Conservation (phyloP, 2,113 vertebrate species). For the Ochotona princeps region DNA sequence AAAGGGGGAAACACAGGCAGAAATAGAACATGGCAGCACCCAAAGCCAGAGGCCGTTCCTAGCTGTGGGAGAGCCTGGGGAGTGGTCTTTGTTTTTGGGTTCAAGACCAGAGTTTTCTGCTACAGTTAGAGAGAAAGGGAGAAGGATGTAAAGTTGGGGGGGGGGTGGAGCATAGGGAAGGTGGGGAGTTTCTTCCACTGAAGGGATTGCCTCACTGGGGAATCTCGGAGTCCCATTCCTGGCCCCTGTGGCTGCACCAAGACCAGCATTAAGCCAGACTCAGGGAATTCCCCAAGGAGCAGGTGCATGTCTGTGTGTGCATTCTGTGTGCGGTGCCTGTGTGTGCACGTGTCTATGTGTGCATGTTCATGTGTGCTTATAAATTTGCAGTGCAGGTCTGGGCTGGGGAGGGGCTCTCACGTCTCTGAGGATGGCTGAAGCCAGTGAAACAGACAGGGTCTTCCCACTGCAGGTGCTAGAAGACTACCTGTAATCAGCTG, state of each 20-base stretch:
- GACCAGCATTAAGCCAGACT: background rate
- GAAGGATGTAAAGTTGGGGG: background rate
- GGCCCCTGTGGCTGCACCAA: background rate
- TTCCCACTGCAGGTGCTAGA: too few species aligned
- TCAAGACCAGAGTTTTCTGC: background rate
- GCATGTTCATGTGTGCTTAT: too few species aligned
- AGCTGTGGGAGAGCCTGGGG: background rate
- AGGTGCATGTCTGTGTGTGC: background rate
- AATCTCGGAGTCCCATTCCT: background rate
- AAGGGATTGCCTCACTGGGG: background rate
- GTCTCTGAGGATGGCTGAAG: background rate
- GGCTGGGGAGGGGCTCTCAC: background rate
- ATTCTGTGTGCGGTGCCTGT: too few species aligned
- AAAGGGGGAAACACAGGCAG: too few species aligned
- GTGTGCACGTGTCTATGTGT: too few species aligned
- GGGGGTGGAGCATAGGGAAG: too few species aligned
- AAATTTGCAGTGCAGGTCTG: too few species aligned
- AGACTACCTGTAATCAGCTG: background rate
- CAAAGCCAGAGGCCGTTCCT: background rate
- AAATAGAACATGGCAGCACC: too few species aligned
- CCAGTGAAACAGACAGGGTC: background rate
- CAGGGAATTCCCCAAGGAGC: background rate
- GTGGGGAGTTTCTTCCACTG: background rate
- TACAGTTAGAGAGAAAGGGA: background rate
- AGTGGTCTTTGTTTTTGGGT: background rate